Evolutionary conservation across 2,113 vertebrate species (phyloP), one percentile per base, ranked within the genome.

Genomic region (Prolemur simus): DNA sequence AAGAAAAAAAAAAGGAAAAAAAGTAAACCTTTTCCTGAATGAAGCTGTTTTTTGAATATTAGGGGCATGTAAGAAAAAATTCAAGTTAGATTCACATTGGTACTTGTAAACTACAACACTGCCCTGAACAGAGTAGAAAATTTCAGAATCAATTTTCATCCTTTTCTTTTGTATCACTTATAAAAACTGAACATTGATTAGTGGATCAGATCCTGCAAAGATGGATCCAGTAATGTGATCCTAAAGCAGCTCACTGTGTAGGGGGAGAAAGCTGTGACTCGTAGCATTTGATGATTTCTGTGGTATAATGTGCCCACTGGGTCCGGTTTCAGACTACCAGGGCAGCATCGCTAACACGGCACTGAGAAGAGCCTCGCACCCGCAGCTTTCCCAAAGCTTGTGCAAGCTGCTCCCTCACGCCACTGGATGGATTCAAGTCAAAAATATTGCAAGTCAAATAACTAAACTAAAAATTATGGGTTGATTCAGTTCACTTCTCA

Each of bases 1-100:
- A n/a, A n/a, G n/a, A n/a, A n/a, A n/a, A n/a, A n/a, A n/a, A n/a
- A n/a, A n/a, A n/a, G n/a, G n/a, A n/a, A 63, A 27, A 21, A 37
- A 58, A 49, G 37, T 58, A 52, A 56, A 58, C 66, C 3, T 88
- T 91, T 73, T 5, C 20, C 23, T 74, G 49, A 73, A 52, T 71
- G 6, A 95, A 95, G 29, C n/a, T 52, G 12, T 58, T 76, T 58
- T 92, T 86, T 25, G 13, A 92, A 96, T 87, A 66, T 58, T 49
- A 78, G 32, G 25, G 39, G 29, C 29, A 86, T 2, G 0, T 52
- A 52, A 82, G 60, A 63, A 58, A 91, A 96, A 96, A 78, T 56
- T 83, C 32, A 87, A 86, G 29, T 90, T 87, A 73, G 32, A 66
- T 21, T 4, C 25, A 92, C n/a, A 60, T 29, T 66, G 3, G 13